A percentile compares a stretch with the other conserved stretches of the same genome.
Conservation (phyloP, 2,113 vertebrate genomes). For the Plotosus lineatus region DNA sequence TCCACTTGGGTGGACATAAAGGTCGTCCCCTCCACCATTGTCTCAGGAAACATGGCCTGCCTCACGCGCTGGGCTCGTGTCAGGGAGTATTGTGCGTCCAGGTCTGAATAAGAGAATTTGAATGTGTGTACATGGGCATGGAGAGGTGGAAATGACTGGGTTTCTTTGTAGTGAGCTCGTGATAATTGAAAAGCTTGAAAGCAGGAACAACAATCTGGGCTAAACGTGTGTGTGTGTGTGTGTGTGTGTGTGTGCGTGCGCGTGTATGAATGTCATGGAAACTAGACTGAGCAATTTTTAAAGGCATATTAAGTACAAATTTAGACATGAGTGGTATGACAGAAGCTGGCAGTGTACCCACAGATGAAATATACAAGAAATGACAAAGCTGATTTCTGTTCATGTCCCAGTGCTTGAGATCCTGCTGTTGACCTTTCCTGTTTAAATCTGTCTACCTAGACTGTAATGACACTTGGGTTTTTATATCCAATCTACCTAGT, state of each 20-base stretch:
- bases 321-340: background rate
- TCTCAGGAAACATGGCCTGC: conserved; percentile 90
- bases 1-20: conserved; percentile 85
- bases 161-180: background rate
- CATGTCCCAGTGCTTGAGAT: background rate
- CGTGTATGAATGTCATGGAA: background rate
- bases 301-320: background rate
- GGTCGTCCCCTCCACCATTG: conserved; percentile 71
- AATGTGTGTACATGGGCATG: background rate
- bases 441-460: background rate
- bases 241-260: background rate
- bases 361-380: background rate
- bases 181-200: background rate
- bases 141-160: background rate
- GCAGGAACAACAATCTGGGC: background rate
- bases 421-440: background rate
- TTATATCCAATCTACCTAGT: background rate
- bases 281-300: background rate
- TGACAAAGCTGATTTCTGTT: background rate
- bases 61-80: conserved; percentile 86
- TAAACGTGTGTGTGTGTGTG: background rate
- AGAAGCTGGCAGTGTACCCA: background rate
- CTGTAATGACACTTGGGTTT: background rate
- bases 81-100: conserved; percentile 80
- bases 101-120: conserved; percentile 55